Evolutionary conservation across 1,140 invertebrate species (phyloP).

Genomic region (Brachionus calyciflorus): DNA sequence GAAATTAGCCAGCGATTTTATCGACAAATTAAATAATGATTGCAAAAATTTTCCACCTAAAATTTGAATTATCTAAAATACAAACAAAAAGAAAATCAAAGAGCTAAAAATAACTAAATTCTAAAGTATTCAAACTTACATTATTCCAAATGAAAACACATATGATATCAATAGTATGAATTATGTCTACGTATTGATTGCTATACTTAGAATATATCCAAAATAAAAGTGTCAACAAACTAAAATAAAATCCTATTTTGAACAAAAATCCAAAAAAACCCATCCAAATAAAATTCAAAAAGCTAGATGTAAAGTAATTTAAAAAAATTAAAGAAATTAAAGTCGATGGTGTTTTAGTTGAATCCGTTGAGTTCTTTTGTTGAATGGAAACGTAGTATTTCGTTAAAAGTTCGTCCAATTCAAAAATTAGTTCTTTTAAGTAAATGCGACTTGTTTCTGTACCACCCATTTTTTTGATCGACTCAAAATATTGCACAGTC

Average conservation of each 20-base stretch:
- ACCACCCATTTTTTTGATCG: conserved; percentile 90
- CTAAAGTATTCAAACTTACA: too few species aligned
- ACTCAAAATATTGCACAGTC: conserved; percentile 73
- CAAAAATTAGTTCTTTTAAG: conserved; percentile 66
- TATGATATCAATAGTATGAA: neutral
- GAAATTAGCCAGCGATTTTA: neutral
- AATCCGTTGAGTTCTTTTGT: conserved; percentile 71
- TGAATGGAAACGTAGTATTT: conserved; percentile 88
- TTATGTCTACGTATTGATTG: neutral
- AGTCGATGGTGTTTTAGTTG: neutral
- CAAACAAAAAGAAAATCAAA: neutral
- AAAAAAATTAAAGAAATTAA: neutral
- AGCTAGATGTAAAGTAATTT: conserved; percentile 2
- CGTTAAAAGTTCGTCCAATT: conserved; percentile 76
- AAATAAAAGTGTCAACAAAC: neutral
- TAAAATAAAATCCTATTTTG: neutral
- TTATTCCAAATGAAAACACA: conserved; percentile 13
- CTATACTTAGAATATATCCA: conserved; percentile 18
- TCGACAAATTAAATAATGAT: neutral
- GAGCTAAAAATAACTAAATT: too few species aligned
- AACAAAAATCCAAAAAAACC: neutral
- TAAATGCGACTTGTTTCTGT: conserved; percentile 83
- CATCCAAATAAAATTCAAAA: conserved; percentile 24
- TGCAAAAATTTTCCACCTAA: neutral
- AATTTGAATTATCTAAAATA: neutral